A percentile compares a stretch with the other conserved stretches of the same genome.
phyloP scores from a whole-genome alignment of 2,888 invertebrate genomes.

The Sepioteuthis lessoniana region DNA sequence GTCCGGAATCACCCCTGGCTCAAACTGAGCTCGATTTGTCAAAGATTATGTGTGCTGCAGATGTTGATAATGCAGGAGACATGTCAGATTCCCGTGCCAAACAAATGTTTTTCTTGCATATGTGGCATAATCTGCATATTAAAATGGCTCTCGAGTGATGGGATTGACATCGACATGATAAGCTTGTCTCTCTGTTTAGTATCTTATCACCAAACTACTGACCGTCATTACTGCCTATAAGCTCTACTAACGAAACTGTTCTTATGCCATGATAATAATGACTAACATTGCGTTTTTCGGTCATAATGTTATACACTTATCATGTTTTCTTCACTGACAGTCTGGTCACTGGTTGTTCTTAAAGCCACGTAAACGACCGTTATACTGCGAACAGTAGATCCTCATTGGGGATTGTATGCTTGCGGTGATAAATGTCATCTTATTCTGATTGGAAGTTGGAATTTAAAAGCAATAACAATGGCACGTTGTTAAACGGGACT shows the following conservation, averaged over 20 bases:
- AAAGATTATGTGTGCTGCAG: neutral
- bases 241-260: neutral
- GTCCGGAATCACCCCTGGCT: neutral
- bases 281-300: neutral
- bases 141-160: neutral
- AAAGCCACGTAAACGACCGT: too few relatives aligned
- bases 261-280: neutral
- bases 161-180: neutral
- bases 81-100: neutral
- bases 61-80: neutral
- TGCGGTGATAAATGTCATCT: too few relatives aligned
- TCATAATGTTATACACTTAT: neutral
- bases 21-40: neutral
- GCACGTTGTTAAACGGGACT: too few relatives aligned
- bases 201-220: neutral
- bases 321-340: neutral
- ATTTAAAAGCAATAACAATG: too few relatives aligned
- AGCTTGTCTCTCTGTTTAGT: neutral
- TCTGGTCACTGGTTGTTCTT: neutral
- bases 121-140: neutral
- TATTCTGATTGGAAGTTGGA: too few relatives aligned
- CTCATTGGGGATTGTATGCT: too few relatives aligned
- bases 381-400: too few relatives aligned
- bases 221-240: neutral
- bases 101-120: neutral